These are phyloP conservation scores for Leptinotarsa texana DNA, from an alignment of 1,140 invertebrate species.

Conservation along the genomic window DNA sequence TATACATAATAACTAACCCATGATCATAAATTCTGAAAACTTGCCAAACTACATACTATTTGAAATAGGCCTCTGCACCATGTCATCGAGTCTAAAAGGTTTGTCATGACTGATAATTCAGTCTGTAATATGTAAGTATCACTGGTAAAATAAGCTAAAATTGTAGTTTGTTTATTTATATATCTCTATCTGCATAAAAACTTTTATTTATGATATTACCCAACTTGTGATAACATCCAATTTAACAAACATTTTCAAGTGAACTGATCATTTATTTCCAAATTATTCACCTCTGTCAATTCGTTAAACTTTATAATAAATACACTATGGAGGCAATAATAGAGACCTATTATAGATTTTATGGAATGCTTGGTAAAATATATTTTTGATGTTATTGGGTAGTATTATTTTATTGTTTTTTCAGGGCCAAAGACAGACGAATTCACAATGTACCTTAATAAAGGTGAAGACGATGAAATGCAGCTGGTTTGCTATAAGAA, in stretches of 20 bases:
- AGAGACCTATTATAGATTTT: not conserved
- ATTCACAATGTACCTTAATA: constrained; percentile 61
- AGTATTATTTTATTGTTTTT: not conserved
- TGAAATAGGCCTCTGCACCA: too few relatives aligned
- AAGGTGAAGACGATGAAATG: constrained; percentile 73
- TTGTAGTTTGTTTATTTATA: not conserved
- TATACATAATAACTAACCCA: too few relatives aligned
- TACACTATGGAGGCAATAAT: not conserved
- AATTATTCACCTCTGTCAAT: not conserved
- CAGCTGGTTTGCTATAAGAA: constrained; percentile 68
- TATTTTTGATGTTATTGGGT: not conserved
- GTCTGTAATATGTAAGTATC: not conserved
- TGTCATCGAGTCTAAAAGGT: too few relatives aligned
- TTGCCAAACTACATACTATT: too few relatives aligned
- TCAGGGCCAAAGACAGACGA: constrained; percentile 24
- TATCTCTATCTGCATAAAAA: not conserved
- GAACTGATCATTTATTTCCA: not conserved
- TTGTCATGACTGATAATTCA: too few relatives aligned
- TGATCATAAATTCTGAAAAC: too few relatives aligned
- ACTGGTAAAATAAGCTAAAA: not conserved
- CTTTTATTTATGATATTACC: not conserved
- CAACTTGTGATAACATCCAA: not conserved
- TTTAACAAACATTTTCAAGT: not conserved
- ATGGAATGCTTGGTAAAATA: not conserved
- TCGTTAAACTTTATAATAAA: not conserved